A percentile compares a stretch with the other conserved stretches of the same genome.
Evolutionary conservation across 2,888 invertebrate genomes (phyloP).

Genomic region (Drosophila putrida): DNA sequence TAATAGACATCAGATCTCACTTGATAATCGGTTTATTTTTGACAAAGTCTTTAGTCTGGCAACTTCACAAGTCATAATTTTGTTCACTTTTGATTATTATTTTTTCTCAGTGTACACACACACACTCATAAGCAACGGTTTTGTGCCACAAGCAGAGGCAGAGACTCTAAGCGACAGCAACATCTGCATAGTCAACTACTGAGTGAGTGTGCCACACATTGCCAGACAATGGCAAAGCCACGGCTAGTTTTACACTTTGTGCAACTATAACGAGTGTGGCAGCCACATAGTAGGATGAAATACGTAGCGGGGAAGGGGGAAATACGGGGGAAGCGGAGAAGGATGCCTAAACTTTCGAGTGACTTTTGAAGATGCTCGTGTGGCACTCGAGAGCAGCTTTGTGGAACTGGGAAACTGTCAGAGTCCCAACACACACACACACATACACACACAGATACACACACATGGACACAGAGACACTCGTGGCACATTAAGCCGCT

Average conservation of each 20-base stretch:
- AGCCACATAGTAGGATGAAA: neutral
- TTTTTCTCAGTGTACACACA: too few relatives aligned
- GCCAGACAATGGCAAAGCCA: conserved; percentile 54
- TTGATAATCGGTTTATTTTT: too few relatives aligned
- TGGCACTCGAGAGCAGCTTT: conserved; percentile 55
- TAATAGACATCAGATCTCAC: too few relatives aligned
- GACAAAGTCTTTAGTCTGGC: too few relatives aligned
- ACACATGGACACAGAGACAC: conserved; percentile 17
- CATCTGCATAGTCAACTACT: conserved; percentile 43
- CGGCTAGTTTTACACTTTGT: conserved; percentile 64
- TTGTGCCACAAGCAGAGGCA: neutral
- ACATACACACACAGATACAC: conserved; percentile 15
- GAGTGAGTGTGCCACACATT: conserved; percentile 34
- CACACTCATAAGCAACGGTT: too few relatives aligned
- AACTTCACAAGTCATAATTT: too few relatives aligned
- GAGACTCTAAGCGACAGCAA: neutral
- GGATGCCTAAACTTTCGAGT: conserved; percentile 56
- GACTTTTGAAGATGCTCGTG: conserved; percentile 63
- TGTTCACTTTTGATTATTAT: too few relatives aligned
- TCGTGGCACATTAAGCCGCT: conserved; percentile 73
- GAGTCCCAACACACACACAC: conserved; percentile 13
- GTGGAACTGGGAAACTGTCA: conserved; percentile 34
- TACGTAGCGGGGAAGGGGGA: too few relatives aligned
- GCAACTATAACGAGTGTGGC: conserved; percentile 42
- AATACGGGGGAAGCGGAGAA: neutral